Evolutionary conservation across 1,140 invertebrate species (phyloP), one percentile per base, ranked within the genome.

Genomic region (Streblospio benedicti): DNA sequence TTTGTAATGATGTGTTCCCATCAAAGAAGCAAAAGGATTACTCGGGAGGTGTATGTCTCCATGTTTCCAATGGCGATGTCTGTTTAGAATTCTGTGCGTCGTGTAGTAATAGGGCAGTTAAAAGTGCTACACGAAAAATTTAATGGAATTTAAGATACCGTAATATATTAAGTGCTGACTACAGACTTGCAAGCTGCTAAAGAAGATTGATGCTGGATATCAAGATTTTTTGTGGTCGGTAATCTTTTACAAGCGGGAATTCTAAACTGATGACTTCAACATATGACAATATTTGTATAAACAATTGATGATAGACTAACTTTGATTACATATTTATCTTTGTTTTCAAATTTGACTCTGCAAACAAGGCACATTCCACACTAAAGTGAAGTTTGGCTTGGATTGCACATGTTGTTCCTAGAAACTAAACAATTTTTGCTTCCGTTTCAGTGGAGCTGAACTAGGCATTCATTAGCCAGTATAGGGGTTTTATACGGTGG

Each of bases 71-170:
- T 31, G 38, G 55, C n/a, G 23, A 43, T 35, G 65, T 67, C 23
- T 67, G 62, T 16, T 38, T 67, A 12, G 65, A 67, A 60, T 65
- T 67, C 41, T 67, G 65, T 55, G 45, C 53, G 12, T 18, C 45
- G 2, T 67, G 65, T 54, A 57, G 50, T 60, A 25, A 43, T 27
- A 20, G 28, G 51, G 51, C 51, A 30, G n/a, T 28, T 23, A 4
- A 14, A 28, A 6, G 9, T 47, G 6, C 23, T 28, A 27, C 23
- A 1, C 9, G 30, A 47, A 28, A 47, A 47, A 12, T 47, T 28
- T 18, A 2, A 47, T 28, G 25, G 45, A 47, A 6, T 28, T 16
- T 27, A 23, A 27, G 23, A 1, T 27, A 23, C 25, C 30, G 45
- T 47, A 28, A 27, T 47, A 47, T 12, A 47, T 16, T 12, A 12